Evolutionary conservation across 2,888 invertebrate genomes (phyloP).

Genomic region (Aphodius sticticus): DNA sequence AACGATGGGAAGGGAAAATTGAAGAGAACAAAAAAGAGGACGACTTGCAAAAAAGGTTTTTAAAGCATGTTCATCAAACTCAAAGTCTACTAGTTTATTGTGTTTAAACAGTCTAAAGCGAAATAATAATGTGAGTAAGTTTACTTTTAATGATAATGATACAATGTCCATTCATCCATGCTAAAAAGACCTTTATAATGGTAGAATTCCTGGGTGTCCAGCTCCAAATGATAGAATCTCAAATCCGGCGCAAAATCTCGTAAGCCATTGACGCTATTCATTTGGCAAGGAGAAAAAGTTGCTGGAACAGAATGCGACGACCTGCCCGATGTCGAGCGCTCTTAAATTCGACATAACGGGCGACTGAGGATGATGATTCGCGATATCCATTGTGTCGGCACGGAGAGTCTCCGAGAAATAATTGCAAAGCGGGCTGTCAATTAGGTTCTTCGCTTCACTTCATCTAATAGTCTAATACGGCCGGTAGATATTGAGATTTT

Average conservation of each 20-base stretch:
- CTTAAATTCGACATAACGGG: not conserved
- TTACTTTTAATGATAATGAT: too few relatives aligned
- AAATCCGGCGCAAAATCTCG: not conserved
- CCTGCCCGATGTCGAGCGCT: not conserved
- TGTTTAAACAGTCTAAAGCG: too few relatives aligned
- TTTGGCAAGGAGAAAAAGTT: not conserved
- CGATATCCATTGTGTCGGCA: not conserved
- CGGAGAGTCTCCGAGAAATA: not conserved
- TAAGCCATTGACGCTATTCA: not conserved
- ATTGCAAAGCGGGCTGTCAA: not conserved
- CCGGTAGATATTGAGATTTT: not conserved
- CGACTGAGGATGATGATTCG: not conserved
- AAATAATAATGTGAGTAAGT: too few relatives aligned
- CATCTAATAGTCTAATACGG: not conserved
- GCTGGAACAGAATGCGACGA: not conserved
- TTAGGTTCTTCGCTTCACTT: not conserved
- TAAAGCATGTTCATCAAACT: too few relatives aligned
- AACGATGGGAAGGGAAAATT: too few relatives aligned
- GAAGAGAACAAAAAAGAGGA: too few relatives aligned
- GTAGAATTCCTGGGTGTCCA: not conserved
- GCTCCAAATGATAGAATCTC: not conserved
- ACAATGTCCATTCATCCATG: not conserved
- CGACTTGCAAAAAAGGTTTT: too few relatives aligned
- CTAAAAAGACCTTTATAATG: not conserved
- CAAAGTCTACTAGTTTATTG: too few relatives aligned